Evolutionary conservation across 2,797 vertebrate species (phyloP).

Genomic region (Acanthurus lineatus): DNA sequence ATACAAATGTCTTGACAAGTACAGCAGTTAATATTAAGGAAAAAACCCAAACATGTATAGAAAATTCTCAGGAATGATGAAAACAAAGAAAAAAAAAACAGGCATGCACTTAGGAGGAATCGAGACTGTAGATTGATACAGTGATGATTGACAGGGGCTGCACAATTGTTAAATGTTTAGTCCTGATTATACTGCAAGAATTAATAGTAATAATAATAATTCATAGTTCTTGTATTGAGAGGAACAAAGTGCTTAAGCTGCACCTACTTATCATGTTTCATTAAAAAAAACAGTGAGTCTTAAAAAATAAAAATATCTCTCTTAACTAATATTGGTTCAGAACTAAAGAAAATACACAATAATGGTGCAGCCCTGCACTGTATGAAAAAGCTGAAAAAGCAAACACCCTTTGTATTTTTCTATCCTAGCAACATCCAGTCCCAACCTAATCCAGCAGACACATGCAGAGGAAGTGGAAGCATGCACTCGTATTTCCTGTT

Average conservation of each 20-base stretch:
- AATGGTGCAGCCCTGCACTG: slow-evolving; percentile 37
- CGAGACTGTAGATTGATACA: neutral
- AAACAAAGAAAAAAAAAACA: slow-evolving; percentile 26
- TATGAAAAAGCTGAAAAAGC: slow-evolving; percentile 35
- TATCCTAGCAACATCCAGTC: slow-evolving; percentile 13
- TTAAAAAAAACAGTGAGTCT: neutral
- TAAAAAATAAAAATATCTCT: slow-evolving; percentile 2
- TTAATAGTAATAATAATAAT: no score
- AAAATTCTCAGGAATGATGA: slow-evolving; percentile 7
- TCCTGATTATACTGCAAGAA: neutral
- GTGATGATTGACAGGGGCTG: slow-evolving; percentile 34
- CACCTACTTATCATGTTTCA: neutral
- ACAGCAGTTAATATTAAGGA: neutral
- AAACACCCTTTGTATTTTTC: slow-evolving; percentile 21
- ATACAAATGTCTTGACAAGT: neutral
- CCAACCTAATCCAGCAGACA: slow-evolving; percentile 27
- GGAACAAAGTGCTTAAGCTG: neutral
- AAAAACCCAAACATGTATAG: neutral
- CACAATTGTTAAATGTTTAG: slow-evolving; percentile 14
- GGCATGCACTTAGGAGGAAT: slow-evolving; percentile 22
- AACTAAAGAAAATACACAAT: neutral
- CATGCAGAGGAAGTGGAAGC: slow-evolving; percentile 61
- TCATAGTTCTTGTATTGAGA: neutral
- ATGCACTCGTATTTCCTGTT: slow-evolving; percentile 60
- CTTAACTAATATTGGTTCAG: neutral